Evolutionary conservation across 1,140 invertebrate genomes (phyloP), one percentile per base, ranked within the genome.

Genomic region (Drosophila arawakana): DNA sequence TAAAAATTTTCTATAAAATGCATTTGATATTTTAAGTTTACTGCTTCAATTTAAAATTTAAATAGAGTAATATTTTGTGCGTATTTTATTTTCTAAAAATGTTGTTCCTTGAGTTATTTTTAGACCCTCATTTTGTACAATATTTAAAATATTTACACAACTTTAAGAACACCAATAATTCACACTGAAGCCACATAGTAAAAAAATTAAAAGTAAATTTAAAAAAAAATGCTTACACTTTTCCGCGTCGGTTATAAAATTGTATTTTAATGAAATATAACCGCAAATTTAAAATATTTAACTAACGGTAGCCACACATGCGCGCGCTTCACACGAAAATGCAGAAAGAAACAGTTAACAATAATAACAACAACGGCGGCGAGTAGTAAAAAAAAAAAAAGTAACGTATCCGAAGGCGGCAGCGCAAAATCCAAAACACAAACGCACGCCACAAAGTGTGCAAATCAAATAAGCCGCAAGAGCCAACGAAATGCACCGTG

Each of bases 391-490:
- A 47, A 44, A 46, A 44, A 46, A 67, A 49, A 30, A 67, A 41
- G 35, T 54, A 39, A 68, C 25, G 44, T 63, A 13, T 58, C 50
- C 49, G 54, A 49, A 18, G 57, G 55, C 57, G 72, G 66, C 61
- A 54, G 59, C 61, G 15, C 59, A 78, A 62, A 70, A 30, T 30
- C 66, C 46, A 74, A 67, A 68, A 62, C 50, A 66, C 76, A 73
- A 88, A 73, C 84, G 83, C 84, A 81, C 83, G 84, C 84, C 69
- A 78, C 66, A 80, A 69, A 88, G 76, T 89, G 77, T 78, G 76
- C 83, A 74, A 81, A 88, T 83, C 80, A 78, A 88, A 83, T 86
- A 81, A 81, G 78, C 61, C 75, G 71, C 60, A 67, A 68, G 72
- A 66, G 77, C 71, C 67, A 78, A 76, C 69, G 59, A 78, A 78